Percentiles rank a stretch among this genome's conserved stretches.
Evolutionary conservation across 1,140 invertebrate species (phyloP).

Genomic region (Colletes latitarsis): DNA sequence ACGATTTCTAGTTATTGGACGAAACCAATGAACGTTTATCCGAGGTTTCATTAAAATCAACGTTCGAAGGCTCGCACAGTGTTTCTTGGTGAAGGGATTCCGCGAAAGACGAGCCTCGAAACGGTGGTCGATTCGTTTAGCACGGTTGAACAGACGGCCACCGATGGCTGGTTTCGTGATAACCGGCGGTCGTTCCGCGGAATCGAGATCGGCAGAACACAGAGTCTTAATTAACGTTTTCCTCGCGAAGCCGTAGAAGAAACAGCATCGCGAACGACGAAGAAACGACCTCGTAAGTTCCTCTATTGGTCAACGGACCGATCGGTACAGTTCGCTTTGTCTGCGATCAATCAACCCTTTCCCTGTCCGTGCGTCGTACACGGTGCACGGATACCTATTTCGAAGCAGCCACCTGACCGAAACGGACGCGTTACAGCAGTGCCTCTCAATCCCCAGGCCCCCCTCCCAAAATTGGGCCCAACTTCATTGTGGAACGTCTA

Average conservation of each 20-base stretch:
- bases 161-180: conserved; percentile 19
- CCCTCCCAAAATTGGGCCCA: too few species aligned
- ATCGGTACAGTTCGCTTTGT: conserved; percentile 46
- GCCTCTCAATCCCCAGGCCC: too few species aligned
- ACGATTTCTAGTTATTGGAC: too few species aligned
- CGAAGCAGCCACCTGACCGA: too few species aligned
- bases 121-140: conserved; percentile 12
- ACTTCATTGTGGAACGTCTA: too few species aligned
- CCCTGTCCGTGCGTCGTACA: background rate
- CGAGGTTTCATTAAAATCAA: too few species aligned
- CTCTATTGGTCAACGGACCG: conserved; percentile 49
- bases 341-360: conserved; percentile 59
- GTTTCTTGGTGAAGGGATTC: background rate
- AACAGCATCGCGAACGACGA: background rate
- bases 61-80: too few species aligned
- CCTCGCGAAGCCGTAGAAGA: conserved; percentile 25
- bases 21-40: too few species aligned
- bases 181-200: background rate
- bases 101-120: background rate
- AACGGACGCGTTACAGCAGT: too few species aligned
- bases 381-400: too few species aligned
- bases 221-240: conserved; percentile 62
- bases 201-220: conserved; percentile 14
- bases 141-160: background rate
- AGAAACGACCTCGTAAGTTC: conserved; percentile 29